phyloP scores from a whole-genome alignment of 2,888 invertebrate species.

The Lucinisca nassula region DNA sequence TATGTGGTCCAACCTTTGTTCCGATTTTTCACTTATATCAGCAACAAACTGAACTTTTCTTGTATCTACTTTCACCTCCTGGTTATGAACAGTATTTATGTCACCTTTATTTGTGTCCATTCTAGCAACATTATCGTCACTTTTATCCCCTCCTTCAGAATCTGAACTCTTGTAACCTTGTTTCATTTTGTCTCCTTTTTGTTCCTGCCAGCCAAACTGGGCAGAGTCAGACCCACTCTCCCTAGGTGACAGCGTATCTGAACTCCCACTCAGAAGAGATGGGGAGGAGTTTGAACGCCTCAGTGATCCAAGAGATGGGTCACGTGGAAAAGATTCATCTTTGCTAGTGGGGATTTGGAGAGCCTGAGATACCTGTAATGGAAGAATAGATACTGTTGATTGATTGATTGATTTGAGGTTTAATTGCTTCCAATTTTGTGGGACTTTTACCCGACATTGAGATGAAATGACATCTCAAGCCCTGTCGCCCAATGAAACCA shows the following conservation, averaged over 20 bases:
- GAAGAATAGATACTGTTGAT: too few species aligned
- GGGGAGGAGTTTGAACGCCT: conserved; percentile 79
- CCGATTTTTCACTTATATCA: background rate
- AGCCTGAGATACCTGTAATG: conserved; percentile 52
- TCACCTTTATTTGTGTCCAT: background rate
- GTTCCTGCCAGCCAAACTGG: conserved; percentile 51
- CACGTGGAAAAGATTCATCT: conserved; percentile 28
- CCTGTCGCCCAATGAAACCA: too few species aligned
- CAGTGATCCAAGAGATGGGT: conserved; percentile 44
- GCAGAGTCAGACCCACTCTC: conserved; percentile 71
- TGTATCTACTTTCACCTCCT: background rate
- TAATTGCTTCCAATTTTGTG: too few species aligned
- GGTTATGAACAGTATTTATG: background rate
- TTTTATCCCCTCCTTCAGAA: conserved; percentile 17
- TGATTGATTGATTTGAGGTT: too few species aligned
- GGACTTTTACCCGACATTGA: too few species aligned
- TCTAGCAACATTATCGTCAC: background rate
- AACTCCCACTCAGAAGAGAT: conserved; percentile 75
- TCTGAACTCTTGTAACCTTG: conserved; percentile 3
- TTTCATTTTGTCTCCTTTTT: conserved; percentile 34
- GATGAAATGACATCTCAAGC: too few species aligned
- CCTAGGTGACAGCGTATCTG: conserved; percentile 68
- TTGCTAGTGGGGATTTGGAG: conserved; percentile 55
- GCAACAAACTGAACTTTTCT: background rate
- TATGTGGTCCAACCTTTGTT: background rate